Evolutionary conservation across 64 coral and sea anemone species (phyloP), one percentile per base, ranked within the genome.

Genomic region (Cladopsammia gracilis): DNA sequence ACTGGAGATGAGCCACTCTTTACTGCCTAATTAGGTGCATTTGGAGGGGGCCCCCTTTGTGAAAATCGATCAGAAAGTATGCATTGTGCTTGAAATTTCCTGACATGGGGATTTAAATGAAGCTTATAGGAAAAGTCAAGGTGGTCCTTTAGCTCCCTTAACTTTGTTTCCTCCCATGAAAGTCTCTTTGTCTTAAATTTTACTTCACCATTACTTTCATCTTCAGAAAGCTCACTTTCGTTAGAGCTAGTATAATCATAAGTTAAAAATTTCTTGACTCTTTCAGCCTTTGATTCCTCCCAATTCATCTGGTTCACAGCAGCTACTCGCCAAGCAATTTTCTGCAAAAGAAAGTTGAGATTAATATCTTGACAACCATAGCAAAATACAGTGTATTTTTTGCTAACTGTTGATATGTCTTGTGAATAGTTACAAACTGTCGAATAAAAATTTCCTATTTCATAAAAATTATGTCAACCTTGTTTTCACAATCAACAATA

Each of bases 101-200:
- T 44, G 6, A 54, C 6, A 20, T 56, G 51, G 9, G 51, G 75
- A 23, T 10, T 78, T 78, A 56, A n/a, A 23, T 3, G 6, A 20
- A 19, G 24, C 22, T 57, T 78, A 20, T 78, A 56, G 15, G 49
- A 13, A 23, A 78, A 7, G 50, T 78, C 75, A 20, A 78, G 75
- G 15, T 16, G 12, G 19, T 75, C 72, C n/a, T n/a, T n/a, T n/a
- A n/a, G n/a, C n/a, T n/a, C n/a, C n/a, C n/a, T n/a, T n/a, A n/a
- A n/a, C 72, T 75, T 50, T 2, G 45, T 15, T 18, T 19, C 75
- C 51, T 78, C 77, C 53, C 77, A 79, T 3, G 77, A 22, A 11
- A 79, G 42, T 52, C 77, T 79, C 20, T 79, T 79, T 34, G 77
- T 79, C 1, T 59, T 49, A 79, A 60, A 61, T 79, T 52, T 25